These are phyloP conservation scores for Xenus cinereus DNA, from an alignment of 2,113 vertebrate species.

Conservation along the genomic window DNA sequence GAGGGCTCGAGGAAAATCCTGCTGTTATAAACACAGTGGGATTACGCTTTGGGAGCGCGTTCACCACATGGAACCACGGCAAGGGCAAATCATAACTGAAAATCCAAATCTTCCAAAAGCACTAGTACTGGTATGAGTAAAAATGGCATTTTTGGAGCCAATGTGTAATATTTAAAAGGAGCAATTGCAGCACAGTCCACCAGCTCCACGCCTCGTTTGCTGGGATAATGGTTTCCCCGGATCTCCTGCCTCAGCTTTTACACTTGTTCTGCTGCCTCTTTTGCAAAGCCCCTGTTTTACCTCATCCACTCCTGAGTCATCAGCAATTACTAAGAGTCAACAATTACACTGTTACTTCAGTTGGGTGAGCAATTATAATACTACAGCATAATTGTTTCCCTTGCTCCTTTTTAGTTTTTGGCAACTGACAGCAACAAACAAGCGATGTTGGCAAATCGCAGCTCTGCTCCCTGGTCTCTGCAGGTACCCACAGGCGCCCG, in stretches of 20 bases:
- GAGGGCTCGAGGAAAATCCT: not conserved
- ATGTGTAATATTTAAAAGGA: not conserved
- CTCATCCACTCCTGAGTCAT: not conserved
- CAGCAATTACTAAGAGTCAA: not conserved
- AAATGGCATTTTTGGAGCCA: not conserved
- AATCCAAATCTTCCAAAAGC: not conserved
- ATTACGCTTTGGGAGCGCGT: too few species aligned
- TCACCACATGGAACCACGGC: not conserved
- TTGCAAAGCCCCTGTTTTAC: not conserved
- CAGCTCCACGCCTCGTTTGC: not conserved
- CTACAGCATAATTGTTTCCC: not conserved
- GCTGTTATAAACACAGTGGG: rapidly evolving
- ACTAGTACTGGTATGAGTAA: not conserved
- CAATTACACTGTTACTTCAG: not conserved
- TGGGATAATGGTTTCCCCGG: not conserved
- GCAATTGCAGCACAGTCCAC: not conserved
- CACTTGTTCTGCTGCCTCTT: not conserved
- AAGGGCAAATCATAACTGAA: not conserved
- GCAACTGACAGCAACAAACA: not conserved
- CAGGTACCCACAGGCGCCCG: rapidly evolving
- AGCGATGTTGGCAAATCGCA: not conserved
- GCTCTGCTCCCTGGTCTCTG: rapidly evolving
- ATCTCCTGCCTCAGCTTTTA: not conserved
- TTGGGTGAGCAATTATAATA: not conserved
- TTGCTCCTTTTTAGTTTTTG: not conserved